Conservation (phyloP, 2,888 invertebrate genomes). For the Drosophila flavopinicola region DNA sequence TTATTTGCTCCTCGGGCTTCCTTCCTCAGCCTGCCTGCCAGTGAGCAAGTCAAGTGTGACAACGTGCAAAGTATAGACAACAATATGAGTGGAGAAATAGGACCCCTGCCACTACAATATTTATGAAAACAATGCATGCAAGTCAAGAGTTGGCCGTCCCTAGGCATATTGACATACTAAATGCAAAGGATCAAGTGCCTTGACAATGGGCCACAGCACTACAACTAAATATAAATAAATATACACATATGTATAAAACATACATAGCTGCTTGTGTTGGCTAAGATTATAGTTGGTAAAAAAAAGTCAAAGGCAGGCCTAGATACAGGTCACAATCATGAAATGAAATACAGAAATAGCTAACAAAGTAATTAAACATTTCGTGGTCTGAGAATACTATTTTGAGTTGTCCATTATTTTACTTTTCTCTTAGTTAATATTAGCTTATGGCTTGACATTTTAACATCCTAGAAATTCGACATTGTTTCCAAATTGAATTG, state of each 20-base stretch:
- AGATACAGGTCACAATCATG: not conserved
- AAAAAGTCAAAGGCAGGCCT: not conserved
- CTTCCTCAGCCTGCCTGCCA: not conserved
- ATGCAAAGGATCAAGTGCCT: constrained; percentile 66
- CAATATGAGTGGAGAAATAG: constrained; percentile 20
- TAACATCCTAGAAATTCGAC: too few species aligned
- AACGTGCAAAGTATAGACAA: constrained; percentile 58
- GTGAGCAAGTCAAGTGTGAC: constrained; percentile 52
- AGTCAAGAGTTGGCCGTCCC: constrained; percentile 52
- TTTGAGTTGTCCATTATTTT: not conserved
- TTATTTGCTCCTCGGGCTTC: constrained; percentile 2
- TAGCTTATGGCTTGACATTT: not conserved
- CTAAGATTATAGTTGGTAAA: not conserved
- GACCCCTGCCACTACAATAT: constrained; percentile 32
- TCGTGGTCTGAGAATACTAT: not conserved
- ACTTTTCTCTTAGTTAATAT: too few species aligned
- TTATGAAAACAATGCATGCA: constrained; percentile 71
- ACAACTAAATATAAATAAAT: constrained; percentile 50
- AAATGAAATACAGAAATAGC: not conserved
- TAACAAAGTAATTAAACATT: too few species aligned
- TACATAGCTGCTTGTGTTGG: not conserved
- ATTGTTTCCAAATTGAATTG: not conserved
- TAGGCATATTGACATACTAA: constrained; percentile 71
- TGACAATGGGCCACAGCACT: constrained; percentile 53
- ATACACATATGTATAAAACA: constrained; percentile 2